These are phyloP conservation scores for Diphyllodes magnificus DNA, from an alignment of 2,113 vertebrate species.

Conservation along the genomic window DNA sequence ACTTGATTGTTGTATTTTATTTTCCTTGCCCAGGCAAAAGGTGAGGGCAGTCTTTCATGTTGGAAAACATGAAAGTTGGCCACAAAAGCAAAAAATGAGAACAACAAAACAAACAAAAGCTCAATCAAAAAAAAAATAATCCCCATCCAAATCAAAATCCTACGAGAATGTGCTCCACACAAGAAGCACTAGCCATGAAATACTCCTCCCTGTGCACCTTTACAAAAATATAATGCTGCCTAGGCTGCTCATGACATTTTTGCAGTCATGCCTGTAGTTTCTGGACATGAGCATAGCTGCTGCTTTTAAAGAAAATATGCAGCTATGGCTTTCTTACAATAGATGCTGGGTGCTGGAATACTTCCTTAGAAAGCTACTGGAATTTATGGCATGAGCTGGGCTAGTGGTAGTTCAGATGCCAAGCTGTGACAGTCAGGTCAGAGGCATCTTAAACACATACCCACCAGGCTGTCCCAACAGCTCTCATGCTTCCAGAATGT, in stretches of 20 bases:
- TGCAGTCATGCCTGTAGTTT: neutral
- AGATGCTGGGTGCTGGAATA: neutral
- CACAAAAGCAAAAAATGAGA: neutral
- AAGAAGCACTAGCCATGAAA: neutral
- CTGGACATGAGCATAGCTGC: neutral
- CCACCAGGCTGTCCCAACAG: neutral
- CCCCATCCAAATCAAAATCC: neutral
- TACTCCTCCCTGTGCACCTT: neutral
- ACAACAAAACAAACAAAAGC: neutral
- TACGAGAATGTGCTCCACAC: neutral
- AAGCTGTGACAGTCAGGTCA: neutral
- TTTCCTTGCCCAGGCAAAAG: neutral
- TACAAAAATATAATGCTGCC: neutral
- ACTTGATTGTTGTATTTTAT: neutral
- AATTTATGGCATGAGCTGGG: neutral
- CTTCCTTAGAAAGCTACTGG: neutral
- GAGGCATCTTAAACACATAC: neutral
- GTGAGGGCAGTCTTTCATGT: neutral
- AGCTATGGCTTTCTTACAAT: neutral
- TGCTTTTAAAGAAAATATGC: neutral
- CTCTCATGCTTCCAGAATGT: neutral
- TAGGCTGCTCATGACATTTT: neutral
- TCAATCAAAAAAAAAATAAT: neutral
- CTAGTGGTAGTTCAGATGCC: neutral
- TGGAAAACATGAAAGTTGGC: neutral